Evolutionary conservation across 2,797 vertebrate species (phyloP), one percentile per base, ranked within the genome.

Genomic region (Cygnus olor): DNA sequence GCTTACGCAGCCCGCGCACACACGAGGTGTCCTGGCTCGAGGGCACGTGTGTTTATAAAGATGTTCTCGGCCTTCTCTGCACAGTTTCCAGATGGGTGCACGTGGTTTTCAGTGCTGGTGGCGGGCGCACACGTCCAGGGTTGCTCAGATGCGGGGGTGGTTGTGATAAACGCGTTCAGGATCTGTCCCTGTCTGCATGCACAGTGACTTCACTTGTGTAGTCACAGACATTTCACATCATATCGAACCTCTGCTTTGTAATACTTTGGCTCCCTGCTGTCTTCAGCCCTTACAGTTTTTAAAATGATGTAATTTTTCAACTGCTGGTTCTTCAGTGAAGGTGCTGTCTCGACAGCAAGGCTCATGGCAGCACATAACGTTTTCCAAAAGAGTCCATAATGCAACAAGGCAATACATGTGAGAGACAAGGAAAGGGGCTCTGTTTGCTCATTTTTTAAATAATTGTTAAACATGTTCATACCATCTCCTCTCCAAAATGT

Each of bases 181-280:
- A 32, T 64, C 40, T 0, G 0, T 70, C 40, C 18, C 2, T 9
- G 45, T 69, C 44, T 1, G 0, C 2, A 0, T 10, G n/a, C 42
- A 2, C 32, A 0, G 65, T 0, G 40, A 38, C 73, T 66, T 57
- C 22, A 58, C 28, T 0, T 1, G 32, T 4, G 3, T 19, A 16
- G 20, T 79, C 68, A 8, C 53, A 0, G 1, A 25, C 36, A 1
- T 20, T 51, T 4, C 18, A 22, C 60, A 21, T 10, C 13, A 1
- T 10, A 1, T 0, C 1, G 2, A 77, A 6, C 63, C 63, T 80
- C 79, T 73, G 21, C 25, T 2, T 11, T 18, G 54, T 11, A 45
- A 9, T 6, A 14, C 72, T 44, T 47, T 40, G 57, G 24, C 78
- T 77, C 66, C 32, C 53, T 28, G 45, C 71, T 51, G 80, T 11